phyloP scores from a whole-genome alignment of 1,140 invertebrate genomes.

The Kradibia gibbosae region DNA sequence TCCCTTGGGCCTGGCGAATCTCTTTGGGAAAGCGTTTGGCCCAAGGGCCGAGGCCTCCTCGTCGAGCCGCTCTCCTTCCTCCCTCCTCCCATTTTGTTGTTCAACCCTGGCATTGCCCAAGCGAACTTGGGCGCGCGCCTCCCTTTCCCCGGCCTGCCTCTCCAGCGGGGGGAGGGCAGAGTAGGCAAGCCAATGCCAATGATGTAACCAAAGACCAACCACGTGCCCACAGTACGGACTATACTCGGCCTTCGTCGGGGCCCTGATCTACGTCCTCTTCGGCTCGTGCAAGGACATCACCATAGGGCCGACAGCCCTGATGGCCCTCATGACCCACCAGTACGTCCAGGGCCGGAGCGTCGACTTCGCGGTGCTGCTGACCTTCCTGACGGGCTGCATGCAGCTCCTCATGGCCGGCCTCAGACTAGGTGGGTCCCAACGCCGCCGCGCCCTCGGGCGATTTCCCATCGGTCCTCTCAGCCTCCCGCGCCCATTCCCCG shows the following conservation, averaged over 20 bases:
- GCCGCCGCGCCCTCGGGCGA: not conserved
- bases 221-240: slow-evolving; percentile 83
- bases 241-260: slow-evolving; percentile 93
- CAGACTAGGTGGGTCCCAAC: slow-evolving; percentile 78
- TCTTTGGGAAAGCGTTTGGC: too few relatives aligned
- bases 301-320: slow-evolving; percentile 88
- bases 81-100: too few relatives aligned
- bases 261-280: slow-evolving; percentile 91
- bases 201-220: too few relatives aligned
- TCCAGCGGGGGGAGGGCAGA: too few relatives aligned
- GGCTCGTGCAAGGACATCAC: slow-evolving; percentile 94
- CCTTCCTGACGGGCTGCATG: slow-evolving; percentile 87
- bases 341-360: slow-evolving; percentile 79
- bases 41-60: too few relatives aligned
- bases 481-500: not conserved
- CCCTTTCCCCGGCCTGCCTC: too few relatives aligned
- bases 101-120: too few relatives aligned
- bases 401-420: slow-evolving; percentile 88
- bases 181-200: too few relatives aligned
- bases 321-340: slow-evolving; percentile 87
- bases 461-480: not conserved
- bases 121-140: too few relatives aligned
- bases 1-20: too few relatives aligned
- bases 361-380: slow-evolving; percentile 88
- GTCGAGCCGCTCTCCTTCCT: too few relatives aligned